Evolutionary conservation across 2,888 invertebrate genomes (phyloP).

Genomic region (Pristionchus japonicus): DNA sequence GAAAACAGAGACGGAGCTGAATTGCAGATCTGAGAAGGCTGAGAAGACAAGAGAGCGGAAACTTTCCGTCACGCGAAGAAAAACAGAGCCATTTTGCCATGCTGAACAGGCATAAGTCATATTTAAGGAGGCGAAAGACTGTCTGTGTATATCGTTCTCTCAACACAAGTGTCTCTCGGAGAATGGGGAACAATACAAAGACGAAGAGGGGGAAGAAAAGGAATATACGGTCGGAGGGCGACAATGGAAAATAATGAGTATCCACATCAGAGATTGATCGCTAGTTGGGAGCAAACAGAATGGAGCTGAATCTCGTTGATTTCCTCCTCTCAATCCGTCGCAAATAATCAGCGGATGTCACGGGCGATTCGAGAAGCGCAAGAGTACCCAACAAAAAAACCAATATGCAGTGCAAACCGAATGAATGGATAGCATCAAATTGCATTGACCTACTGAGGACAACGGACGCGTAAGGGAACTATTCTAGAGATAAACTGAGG

Average conservation of each 20-base stretch:
- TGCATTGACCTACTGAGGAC: not conserved
- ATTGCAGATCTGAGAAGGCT: not conserved
- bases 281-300: not conserved
- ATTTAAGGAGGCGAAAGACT: not conserved
- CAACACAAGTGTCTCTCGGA: not conserved
- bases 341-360: slow-evolving; percentile 16
- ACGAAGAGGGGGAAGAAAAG: not conserved
- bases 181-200: not conserved
- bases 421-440: not conserved
- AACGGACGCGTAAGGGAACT: not conserved
- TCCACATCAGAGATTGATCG: slow-evolving; percentile 39
- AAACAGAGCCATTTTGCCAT: slow-evolving; percentile 4
- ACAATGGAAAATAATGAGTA: slow-evolving; percentile 34
- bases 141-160: slow-evolving; percentile 28
- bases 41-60: not conserved
- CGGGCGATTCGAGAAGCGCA: not conserved
- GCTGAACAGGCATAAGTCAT: slow-evolving; percentile 5
- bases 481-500: slow-evolving; percentile 29
- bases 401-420: not conserved
- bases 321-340: not conserved
- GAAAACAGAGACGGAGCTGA: slow-evolving; percentile 1
- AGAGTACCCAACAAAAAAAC: not conserved
- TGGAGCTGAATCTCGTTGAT: not conserved
- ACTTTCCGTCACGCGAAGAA: slow-evolving; percentile 7
- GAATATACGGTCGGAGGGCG: slow-evolving; percentile 11